Percentiles rank a stretch among this genome's conserved stretches.
Conservation (phyloP, 2,888 invertebrate species). For the Selenia dentaria region DNA sequence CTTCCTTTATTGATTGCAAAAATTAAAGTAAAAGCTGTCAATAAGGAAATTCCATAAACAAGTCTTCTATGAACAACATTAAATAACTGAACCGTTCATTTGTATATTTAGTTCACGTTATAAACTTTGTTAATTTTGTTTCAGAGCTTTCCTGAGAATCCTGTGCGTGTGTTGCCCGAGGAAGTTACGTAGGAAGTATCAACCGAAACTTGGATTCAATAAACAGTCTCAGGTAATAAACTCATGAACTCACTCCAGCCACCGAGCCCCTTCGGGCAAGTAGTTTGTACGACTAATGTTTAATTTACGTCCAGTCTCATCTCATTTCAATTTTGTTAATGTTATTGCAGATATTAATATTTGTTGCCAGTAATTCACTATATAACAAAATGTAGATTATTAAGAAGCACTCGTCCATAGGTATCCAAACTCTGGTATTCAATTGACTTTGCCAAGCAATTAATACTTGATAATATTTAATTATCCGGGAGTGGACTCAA, state of each 20-base stretch:
- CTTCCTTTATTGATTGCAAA: too few relatives aligned
- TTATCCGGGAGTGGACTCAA: too few relatives aligned
- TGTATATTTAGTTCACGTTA: not conserved
- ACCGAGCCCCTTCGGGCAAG: constrained; percentile 2
- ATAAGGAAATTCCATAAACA: too few relatives aligned
- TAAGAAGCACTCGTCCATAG: too few relatives aligned
- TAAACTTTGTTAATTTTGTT: constrained; percentile 53
- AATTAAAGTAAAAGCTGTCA: too few relatives aligned
- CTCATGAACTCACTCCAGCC: not conserved
- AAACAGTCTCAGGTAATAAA: constrained; percentile 90
- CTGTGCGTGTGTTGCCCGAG: constrained; percentile 95
- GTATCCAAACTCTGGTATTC: too few relatives aligned
- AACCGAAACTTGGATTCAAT: constrained; percentile 92
- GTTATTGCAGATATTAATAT: not conserved
- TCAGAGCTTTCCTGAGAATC: constrained; percentile 96
- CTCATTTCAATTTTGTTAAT: constrained; percentile 5
- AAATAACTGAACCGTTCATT: not conserved
- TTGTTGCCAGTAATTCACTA: too few relatives aligned
- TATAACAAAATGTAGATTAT: too few relatives aligned
- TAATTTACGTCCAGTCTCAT: constrained; percentile 6
- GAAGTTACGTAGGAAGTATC: constrained; percentile 91
- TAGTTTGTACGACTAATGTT: not conserved
- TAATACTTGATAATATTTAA: too few relatives aligned
- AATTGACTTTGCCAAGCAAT: too few relatives aligned
- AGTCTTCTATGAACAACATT: too few relatives aligned